These are phyloP conservation scores for Montipora efflorescens DNA, from an alignment of 64 coral and sea anemone species.

Conservation along the genomic window DNA sequence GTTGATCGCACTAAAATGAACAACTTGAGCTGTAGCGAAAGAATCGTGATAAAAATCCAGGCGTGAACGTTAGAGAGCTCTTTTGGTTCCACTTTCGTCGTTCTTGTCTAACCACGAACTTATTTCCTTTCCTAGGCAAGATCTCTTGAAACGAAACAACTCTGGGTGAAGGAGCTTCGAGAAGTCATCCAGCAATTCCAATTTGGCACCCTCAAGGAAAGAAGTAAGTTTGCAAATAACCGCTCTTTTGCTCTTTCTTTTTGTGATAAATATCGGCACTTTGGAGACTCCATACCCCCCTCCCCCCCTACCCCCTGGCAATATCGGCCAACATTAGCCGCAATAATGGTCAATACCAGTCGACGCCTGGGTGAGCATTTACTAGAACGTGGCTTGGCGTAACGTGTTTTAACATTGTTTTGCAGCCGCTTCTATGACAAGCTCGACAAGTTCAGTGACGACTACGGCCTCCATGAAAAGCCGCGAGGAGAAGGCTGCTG, in stretches of 20 bases:
- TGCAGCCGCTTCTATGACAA: conserved; percentile 65
- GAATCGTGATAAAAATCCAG: too few species aligned
- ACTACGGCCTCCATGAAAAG: conserved; percentile 76
- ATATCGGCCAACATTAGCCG: background rate
- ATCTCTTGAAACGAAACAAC: conserved; percentile 88
- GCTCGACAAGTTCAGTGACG: conserved; percentile 85
- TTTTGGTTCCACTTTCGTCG: too few species aligned
- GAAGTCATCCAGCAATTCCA: conserved; percentile 97
- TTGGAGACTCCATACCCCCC: background rate
- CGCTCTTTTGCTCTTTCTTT: background rate
- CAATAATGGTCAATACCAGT: background rate
- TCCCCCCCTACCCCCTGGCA: background rate
- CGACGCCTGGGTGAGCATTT: background rate
- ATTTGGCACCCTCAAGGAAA: conserved; percentile 90
- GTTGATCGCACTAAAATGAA: too few species aligned
- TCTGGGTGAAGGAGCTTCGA: conserved; percentile 96
- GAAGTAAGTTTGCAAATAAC: conserved; percentile 74
- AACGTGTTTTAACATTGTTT: background rate
- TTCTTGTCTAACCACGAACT: background rate
- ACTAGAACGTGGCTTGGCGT: background rate
- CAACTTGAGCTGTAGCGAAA: too few species aligned
- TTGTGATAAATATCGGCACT: background rate
- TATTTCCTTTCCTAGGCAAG: conserved; percentile 65
- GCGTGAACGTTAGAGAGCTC: too few species aligned
- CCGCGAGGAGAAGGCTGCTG: conserved; percentile 90